These are phyloP conservation scores for Escarpia spicata DNA, from an alignment of 2,888 invertebrate species.

Conservation along the genomic window DNA sequence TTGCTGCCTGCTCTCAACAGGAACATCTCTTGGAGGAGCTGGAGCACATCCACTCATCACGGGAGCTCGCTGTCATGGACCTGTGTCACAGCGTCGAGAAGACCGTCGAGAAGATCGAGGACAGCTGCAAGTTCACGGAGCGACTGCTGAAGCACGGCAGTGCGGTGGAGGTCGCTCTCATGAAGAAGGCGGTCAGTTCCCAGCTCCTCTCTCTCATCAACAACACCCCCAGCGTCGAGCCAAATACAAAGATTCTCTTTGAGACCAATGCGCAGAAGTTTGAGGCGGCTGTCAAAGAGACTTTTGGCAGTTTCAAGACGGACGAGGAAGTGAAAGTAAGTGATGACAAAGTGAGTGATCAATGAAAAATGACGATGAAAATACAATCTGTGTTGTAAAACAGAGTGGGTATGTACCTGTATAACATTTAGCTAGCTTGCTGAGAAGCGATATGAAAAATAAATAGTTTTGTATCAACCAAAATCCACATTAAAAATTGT, in stretches of 20 bases:
- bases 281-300: conserved; percentile 74
- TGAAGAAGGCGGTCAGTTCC: conserved; percentile 81
- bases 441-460: neutral
- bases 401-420: no score
- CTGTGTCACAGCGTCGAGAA: conserved; percentile 82
- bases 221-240: conserved; percentile 82
- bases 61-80: conserved; percentile 91
- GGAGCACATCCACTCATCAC: conserved; percentile 75
- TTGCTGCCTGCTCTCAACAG: conserved; percentile 60
- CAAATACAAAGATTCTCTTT: conserved; percentile 77
- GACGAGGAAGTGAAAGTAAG: conserved; percentile 28
- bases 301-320: conserved; percentile 52
- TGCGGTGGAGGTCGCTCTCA: conserved; percentile 79
- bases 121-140: conserved; percentile 85
- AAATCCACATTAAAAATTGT: no score
- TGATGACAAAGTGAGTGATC: neutral
- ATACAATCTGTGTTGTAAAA: no score
- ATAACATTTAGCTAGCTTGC: neutral
- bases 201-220: conserved; percentile 83
- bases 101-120: conserved; percentile 84
- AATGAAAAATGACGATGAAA: neutral
- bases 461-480: neutral
- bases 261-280: conserved; percentile 83
- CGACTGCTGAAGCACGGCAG: conserved; percentile 85
- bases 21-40: conserved; percentile 73